Evolutionary conservation across 92 coral and sea anemone genomes (phyloP).

Genomic region (Bergia sp.): DNA sequence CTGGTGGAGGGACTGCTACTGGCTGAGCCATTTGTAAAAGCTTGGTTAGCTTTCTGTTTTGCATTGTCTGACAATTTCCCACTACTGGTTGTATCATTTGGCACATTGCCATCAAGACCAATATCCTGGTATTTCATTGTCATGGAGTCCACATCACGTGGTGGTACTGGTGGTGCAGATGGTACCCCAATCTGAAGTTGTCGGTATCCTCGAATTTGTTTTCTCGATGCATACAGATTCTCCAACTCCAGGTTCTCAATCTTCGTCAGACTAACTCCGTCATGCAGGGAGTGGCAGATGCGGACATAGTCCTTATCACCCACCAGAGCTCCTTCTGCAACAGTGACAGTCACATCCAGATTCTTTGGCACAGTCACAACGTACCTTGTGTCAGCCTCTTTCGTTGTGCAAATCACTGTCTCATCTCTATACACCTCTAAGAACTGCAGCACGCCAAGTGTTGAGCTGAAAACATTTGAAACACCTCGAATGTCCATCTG

Average conservation of each 20-base stretch:
- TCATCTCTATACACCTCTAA: constrained; percentile 69
- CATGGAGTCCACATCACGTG: constrained; percentile 33
- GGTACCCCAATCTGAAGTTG: constrained; percentile 53
- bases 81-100: neutral
- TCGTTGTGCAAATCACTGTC: constrained; percentile 82
- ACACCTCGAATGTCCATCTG: constrained; percentile 59
- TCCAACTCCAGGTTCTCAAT: constrained; percentile 80
- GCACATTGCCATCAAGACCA: neutral
- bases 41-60: neutral
- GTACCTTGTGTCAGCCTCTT: constrained; percentile 64
- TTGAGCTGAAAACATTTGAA: constrained; percentile 69
- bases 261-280: constrained; percentile 76
- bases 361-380: constrained; percentile 87
- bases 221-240: constrained; percentile 85
- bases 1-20: constrained; percentile 5
- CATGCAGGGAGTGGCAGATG: constrained; percentile 82
- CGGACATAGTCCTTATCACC: constrained; percentile 91
- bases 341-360: constrained; percentile 79
- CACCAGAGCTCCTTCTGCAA: constrained; percentile 81
- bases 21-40: neutral
- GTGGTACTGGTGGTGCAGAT: constrained; percentile 56
- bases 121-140: constrained; percentile 1
- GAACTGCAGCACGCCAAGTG: constrained; percentile 73
- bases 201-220: constrained; percentile 78
- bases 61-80: neutral